Evolutionary conservation across 2,888 invertebrate genomes (phyloP).

Genomic region (Pyrgus malvae): DNA sequence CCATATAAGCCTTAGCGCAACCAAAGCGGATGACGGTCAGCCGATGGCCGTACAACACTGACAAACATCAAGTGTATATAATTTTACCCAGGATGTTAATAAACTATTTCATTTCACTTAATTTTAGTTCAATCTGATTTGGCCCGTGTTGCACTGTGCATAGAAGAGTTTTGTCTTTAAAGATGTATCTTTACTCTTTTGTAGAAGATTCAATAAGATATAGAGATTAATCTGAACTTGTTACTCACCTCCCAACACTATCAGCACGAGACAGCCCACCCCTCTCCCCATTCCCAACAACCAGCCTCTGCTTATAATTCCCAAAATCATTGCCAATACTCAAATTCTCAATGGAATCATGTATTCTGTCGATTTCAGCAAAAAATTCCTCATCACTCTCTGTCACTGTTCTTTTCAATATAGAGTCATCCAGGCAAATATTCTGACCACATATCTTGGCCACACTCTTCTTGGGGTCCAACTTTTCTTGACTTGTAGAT

Average conservation of each 20-base stretch:
- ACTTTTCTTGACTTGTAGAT: constrained; percentile 53
- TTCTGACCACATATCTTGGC: constrained; percentile 75
- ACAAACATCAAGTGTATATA: no score
- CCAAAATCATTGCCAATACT: constrained; percentile 32
- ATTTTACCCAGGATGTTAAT: no score
- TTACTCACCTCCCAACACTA: constrained; percentile 36
- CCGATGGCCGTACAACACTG: no score
- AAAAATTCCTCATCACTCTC: constrained; percentile 69
- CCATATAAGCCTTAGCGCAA: no score
- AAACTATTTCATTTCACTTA: no score
- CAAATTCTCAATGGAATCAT: constrained; percentile 40
- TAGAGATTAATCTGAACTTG: no score
- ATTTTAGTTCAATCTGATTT: no score
- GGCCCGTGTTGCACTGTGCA: no score
- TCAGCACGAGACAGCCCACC: neutral
- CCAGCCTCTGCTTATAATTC: constrained; percentile 51
- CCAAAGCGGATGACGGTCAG: no score
- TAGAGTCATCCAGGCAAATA: constrained; percentile 71
- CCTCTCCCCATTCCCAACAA: constrained; percentile 48
- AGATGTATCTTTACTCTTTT: no score
- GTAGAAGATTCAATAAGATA: no score
- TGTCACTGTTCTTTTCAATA: constrained; percentile 53
- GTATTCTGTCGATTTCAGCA: constrained; percentile 52
- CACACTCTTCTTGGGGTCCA: constrained; percentile 47
- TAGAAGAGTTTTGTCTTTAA: no score